Evolutionary conservation across 2,888 invertebrate genomes (phyloP), one percentile per base, ranked within the genome.

Genomic region (Drosophila paramelanica): DNA sequence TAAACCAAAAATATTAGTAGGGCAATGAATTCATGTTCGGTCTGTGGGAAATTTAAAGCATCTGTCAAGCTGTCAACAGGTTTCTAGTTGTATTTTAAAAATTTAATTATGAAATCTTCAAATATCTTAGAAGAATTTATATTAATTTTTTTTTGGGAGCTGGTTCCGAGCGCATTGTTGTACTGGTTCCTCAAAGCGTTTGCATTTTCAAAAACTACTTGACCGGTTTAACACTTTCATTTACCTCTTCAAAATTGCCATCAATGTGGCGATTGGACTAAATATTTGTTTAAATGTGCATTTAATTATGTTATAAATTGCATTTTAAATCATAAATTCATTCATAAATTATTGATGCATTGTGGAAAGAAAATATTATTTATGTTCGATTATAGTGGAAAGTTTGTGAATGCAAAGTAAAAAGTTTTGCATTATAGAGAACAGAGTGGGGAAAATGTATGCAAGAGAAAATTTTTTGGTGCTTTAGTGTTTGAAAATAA

Each of bases 221-320:
- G 69, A 70, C 49, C 62, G 39, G 39, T 50, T 65, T 65, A 73
- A 70, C 70, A 36, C 13, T 36, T 67, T 71, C 94, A 94, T 94
- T 96, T 97, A 97, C 97, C 97, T 97, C 95, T 96, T 96, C 93
- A 97, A 95, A 93, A 97, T 95, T 94, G 96, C 97, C 97, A 97
- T 97, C 95, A 97, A 96, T 94, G 96, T 97, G 95, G 97, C 97
- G 95, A 97, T 96, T 94, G 97, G 97, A 96, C 97, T 97, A 96
- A 71, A 81, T 70, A 55, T 60, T 49, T 59, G 46, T 65, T 65
- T 8, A 52, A 73, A 80, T 59, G 72, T 77, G 71, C 50, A 75
- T 62, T 62, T 57, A 72, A 73, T 81, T 14, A 68, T 56, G 53
- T 83, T 57, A 47, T 52, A 57, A 70, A 61, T 74, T 60, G 46